phyloP scores from a whole-genome alignment of 2,797 vertebrate species.

The Propithecus deckenii region DNA sequence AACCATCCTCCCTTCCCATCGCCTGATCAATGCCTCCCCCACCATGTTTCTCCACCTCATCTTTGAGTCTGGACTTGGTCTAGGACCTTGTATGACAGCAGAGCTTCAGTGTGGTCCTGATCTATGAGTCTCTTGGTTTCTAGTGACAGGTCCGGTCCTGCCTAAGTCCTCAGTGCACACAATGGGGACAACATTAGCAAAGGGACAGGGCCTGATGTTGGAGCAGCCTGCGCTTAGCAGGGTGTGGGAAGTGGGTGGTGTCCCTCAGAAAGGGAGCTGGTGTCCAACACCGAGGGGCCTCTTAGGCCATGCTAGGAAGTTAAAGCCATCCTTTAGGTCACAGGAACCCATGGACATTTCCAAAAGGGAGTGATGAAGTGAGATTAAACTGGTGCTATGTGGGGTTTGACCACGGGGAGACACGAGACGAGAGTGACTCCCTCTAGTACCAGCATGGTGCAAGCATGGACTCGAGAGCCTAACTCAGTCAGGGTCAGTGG shows the following conservation, averaged over 20 bases:
- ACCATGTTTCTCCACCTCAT: background rate
- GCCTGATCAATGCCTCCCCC: fast-evolving
- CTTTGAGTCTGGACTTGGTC: background rate
- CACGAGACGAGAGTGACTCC: background rate
- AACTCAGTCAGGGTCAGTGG: background rate
- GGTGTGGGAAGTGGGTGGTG: too few relatives aligned
- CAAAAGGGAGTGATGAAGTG: too few relatives aligned
- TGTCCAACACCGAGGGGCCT: fast-evolving
- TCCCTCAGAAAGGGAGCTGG: background rate
- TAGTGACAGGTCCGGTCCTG: background rate
- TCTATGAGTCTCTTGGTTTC: background rate
- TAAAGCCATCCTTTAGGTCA: background rate
- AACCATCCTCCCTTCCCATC: background rate
- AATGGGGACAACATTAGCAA: background rate
- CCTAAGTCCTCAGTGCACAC: background rate
- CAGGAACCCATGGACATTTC: background rate
- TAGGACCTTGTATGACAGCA: background rate
- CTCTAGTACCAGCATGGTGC: background rate
- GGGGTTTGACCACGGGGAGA: background rate
- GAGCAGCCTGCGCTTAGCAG: too few relatives aligned
- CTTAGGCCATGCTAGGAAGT: too few relatives aligned
- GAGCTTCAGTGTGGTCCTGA: background rate
- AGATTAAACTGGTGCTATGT: fast-evolving
- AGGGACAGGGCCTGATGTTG: fast-evolving
- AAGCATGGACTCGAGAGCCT: background rate